Evolutionary conservation across 2,113 vertebrate genomes (phyloP).

Genomic region (Marmota monax): DNA sequence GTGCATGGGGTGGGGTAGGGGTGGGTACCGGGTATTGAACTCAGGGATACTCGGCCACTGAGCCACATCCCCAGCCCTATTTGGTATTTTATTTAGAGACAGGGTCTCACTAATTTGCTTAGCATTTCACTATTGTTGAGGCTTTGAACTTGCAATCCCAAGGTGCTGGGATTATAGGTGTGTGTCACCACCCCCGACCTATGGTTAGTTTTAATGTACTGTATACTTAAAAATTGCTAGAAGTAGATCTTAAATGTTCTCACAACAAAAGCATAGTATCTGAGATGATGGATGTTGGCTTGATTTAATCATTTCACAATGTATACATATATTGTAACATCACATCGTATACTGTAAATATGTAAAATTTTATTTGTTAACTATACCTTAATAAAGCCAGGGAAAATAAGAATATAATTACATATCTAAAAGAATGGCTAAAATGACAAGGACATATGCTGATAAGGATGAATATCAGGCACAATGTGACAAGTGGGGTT

Average conservation of each 20-base stretch:
- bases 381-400: neutral
- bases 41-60: no score
- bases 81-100: no score
- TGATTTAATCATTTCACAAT: neutral
- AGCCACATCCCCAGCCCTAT: no score
- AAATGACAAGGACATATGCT: neutral
- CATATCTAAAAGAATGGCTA: neutral
- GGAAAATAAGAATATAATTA: constrained; percentile 4
- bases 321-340: neutral
- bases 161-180: no score
- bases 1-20: no score
- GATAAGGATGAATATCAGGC: neutral
- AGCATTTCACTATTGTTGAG: no score
- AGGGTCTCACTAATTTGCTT: no score
- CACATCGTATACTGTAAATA: neutral
- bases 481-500: neutral
- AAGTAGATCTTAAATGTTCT: neutral
- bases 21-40: no score
- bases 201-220: neutral
- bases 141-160: no score
- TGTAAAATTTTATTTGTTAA: neutral
- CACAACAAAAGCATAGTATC: neutral
- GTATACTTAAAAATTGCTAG: neutral
- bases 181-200: neutral
- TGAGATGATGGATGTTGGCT: neutral